Evolutionary conservation across 2,888 invertebrate species (phyloP), one percentile per base, ranked within the genome.

Genomic region (Chalcosyrphus nemorum): DNA sequence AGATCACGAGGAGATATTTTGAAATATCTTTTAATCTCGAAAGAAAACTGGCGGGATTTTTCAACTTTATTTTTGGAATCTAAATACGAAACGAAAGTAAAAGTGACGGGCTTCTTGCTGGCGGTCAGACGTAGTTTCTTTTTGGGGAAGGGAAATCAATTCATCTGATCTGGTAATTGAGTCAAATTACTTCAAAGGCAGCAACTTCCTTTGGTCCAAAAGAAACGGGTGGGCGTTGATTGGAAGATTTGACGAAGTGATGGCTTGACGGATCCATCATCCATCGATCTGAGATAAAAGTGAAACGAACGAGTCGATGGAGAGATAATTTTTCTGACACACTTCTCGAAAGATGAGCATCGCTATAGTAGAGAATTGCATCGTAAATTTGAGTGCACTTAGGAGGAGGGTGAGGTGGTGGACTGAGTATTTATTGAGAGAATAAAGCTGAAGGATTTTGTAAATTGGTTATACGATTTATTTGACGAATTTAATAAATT

Each of bases 301-400:
- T 38, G 41, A 52, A 24, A 43, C 32, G 11, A 19, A 9, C 11
- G 32, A 68, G 15, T n/a, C 27, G 66, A 57, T 43, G 35, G 21
- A 19, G 38, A 45, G 47, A 21, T 4, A 24, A 9, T n/a, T 54
- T 77, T 77, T 70, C 15, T 38, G 56, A 47, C 70, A 70, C 54
- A 52, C 35, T 38, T 75, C 41, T 15, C 17, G 19, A 21, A 27
- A n/a, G 35, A 27, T 4, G n/a, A 13, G 17, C 56, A 52, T 68
- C 41, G 41, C 41, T 41, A 54, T 68, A 47, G n/a, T n/a, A n/a
- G 54, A 13, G 38, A 78, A 72, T 65, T 65, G 76, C 81, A 71
- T 76, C 65, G 59, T 76, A 71, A 76, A 81, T 76, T 71, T 17
- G 47, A 76, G 59, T 65, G 81, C 81, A 76, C 76, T 81, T 81